phyloP scores from a whole-genome alignment of 2,797 vertebrate species.

The Myiotriccus ornatus region DNA sequence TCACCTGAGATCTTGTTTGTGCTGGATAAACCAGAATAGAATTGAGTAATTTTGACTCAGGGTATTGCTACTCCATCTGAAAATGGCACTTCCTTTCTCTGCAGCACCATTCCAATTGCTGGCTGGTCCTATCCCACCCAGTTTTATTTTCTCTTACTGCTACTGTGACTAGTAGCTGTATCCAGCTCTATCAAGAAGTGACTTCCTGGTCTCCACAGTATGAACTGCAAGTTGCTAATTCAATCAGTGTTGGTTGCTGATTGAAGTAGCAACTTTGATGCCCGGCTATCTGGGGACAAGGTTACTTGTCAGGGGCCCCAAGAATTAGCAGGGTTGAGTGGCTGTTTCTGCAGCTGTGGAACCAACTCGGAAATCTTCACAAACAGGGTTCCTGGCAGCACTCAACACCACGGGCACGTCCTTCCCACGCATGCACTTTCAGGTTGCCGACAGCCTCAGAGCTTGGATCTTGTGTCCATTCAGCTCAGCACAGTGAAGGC shows the following conservation, averaged over 20 bases:
- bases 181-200: not conserved
- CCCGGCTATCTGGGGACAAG: not conserved
- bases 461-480: not conserved
- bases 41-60: not conserved
- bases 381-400: not conserved
- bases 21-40: not conserved
- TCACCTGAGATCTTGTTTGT: not conserved
- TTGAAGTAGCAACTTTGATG: not conserved
- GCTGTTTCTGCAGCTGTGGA: not conserved
- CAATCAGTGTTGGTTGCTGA: not conserved
- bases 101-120: not conserved
- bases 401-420: fast-evolving
- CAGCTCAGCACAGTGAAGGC: not conserved
- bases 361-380: not conserved
- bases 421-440: not conserved
- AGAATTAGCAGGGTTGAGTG: not conserved
- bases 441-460: not conserved
- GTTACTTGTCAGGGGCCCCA: not conserved
- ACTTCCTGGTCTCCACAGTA: not conserved
- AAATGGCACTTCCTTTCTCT: not conserved
- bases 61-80: not conserved
- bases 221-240: not conserved
- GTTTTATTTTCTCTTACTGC: not conserved
- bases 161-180: not conserved
- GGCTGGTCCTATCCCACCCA: not conserved